Conservation (phyloP, 2,888 invertebrate species). For the Globia sparganii region DNA sequence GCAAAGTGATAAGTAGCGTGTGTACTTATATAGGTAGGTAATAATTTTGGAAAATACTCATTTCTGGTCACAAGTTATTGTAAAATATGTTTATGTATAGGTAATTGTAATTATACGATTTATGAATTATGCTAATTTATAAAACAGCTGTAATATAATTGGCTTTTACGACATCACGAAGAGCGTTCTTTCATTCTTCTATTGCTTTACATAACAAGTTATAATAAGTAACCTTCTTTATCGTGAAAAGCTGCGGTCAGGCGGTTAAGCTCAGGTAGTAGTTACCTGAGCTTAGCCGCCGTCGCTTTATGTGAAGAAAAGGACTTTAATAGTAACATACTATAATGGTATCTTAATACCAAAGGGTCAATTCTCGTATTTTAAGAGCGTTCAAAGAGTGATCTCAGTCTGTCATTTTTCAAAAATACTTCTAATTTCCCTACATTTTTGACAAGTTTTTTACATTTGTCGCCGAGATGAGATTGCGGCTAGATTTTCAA, state of each 20-base stretch:
- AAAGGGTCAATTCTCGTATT: no score
- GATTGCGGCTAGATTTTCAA: no score
- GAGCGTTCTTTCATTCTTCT: background rate
- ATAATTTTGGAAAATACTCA: background rate
- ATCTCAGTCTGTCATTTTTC: no score
- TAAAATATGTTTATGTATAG: background rate
- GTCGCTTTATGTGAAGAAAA: background rate
- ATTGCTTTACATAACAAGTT: background rate
- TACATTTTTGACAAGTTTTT: no score
- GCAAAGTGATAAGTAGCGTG: background rate
- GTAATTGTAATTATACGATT: no score
- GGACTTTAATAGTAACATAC: background rate
- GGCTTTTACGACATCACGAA: background rate
- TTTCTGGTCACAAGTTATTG: conserved; percentile 6
- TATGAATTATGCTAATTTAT: conserved; percentile 1
- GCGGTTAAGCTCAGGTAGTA: background rate
- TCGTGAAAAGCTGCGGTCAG: background rate
- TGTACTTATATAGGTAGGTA: background rate
- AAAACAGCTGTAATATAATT: background rate
- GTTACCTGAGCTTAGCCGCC: no score
- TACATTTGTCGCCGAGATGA: no score
- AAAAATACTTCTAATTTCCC: no score
- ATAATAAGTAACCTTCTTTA: background rate
- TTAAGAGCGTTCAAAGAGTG: no score
- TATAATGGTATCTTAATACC: background rate